Evolutionary conservation across 2,888 invertebrate genomes (phyloP).

Genomic region (Nemotelus pantherinus): DNA sequence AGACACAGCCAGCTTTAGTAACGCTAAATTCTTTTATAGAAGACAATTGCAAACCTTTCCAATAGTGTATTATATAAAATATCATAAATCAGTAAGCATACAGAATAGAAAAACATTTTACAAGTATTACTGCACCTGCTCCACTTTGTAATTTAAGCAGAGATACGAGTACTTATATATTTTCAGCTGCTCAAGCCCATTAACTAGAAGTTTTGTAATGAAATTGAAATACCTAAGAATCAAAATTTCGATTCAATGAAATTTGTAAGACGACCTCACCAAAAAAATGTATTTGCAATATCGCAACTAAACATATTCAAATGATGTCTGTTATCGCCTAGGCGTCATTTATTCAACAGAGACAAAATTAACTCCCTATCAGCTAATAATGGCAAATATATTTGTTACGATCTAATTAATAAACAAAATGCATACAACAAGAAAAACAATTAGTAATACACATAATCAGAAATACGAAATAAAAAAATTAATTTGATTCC

Average conservation of each 20-base stretch:
- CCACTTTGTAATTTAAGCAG: not conserved
- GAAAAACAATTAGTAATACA: conserved; percentile 4
- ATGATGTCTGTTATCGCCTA: too few relatives aligned
- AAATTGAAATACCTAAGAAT: conserved; percentile 13
- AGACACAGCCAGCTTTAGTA: too few relatives aligned
- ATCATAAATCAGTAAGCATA: conserved; percentile 18
- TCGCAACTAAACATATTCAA: too few relatives aligned
- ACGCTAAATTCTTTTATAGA: too few relatives aligned
- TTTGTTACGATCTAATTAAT: too few relatives aligned
- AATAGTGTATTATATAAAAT: conserved; percentile 3
- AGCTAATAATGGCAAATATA: too few relatives aligned
- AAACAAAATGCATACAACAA: not conserved
- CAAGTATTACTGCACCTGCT: too few relatives aligned
- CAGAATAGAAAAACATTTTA: not conserved
- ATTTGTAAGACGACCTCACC: not conserved
- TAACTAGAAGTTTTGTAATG: conserved; percentile 24
- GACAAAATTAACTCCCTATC: too few relatives aligned
- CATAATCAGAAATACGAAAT: conserved; percentile 40
- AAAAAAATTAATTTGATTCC: conserved; percentile 43
- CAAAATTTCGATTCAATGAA: not conserved
- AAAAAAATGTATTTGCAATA: too few relatives aligned
- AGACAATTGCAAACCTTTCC: not conserved
- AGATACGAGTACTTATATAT: conserved; percentile 6
- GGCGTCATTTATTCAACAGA: too few relatives aligned
- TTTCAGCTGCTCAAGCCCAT: not conserved